Base-by-base conservation (phyloP, 2,797 vertebrate species). In the Falco biarmicus region DNA sequence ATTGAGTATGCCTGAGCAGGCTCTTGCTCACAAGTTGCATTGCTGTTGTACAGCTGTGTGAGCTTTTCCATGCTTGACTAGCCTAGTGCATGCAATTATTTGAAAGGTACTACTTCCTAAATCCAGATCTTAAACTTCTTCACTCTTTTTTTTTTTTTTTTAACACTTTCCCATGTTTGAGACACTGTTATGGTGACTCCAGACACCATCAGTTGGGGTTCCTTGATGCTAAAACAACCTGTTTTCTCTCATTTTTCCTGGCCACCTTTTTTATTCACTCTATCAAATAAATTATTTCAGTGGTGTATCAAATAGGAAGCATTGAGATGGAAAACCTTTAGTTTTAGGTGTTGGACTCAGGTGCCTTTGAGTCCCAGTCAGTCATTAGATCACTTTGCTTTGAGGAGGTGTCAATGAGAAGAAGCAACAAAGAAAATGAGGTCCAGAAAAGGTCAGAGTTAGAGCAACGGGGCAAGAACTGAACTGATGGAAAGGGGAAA, bases 41-140 rank as follows among this genome's bases (percentile, higher is more conserved):
- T 51, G 83, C 43, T 87, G 21, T 43, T 53, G 20, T 71, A 70
- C 41, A 70, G 29, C 60, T 80, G 51, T 50, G 41, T 73, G 68
- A 92, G 39, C 32, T 80, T 68, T 71, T 48, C 53, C 31, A 34
- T 31, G 13, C 59, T 93, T 56, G 64, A 70, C 73, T 37, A 61
- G 22, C 37, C 50, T 73, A 60, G 9, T 43, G 32, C 0, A 0
- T 43, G 13, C 59, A 76, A 45, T 50, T 60, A 31, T 15, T 81
- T 53, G 29, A 86, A 54, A 20, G 31, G 81, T 50, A 28, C 4
- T 68, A 24, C 47, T 75, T 90, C 64, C 57, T 68, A 90, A 89
- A 83, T 25, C 19, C 41, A 88, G 10, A 56, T 74, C 80, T 83
- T 45, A 63, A 84, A 91, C 3, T 22, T 53, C 18, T 43, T 48